These are phyloP conservation scores for Acanthurus leucopareius DNA, from an alignment of 2,797 vertebrate species.

Conservation along the genomic window DNA sequence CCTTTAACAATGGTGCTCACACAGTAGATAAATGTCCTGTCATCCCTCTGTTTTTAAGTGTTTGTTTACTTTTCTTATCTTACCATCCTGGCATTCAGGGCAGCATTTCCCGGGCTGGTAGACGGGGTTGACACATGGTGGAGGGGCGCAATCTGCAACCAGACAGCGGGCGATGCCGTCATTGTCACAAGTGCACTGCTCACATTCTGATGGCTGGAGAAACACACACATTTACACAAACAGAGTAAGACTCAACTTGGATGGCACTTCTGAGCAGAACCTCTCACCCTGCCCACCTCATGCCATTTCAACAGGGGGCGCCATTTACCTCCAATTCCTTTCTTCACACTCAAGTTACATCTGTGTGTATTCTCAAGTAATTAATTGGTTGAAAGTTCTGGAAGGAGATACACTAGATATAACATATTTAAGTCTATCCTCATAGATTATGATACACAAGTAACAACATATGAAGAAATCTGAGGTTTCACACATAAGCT, in stretches of 20 bases:
- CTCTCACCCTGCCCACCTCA: neutral
- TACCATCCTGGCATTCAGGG: slow-evolving; percentile 89
- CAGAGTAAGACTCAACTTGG: neutral
- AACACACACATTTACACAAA: slow-evolving; percentile 19
- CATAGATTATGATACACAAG: neutral
- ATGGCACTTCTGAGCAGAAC: slow-evolving; percentile 1
- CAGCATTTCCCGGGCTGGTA: slow-evolving; percentile 89
- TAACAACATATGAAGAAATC: neutral
- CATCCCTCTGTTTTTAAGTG: neutral
- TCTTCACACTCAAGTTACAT: slow-evolving; percentile 16
- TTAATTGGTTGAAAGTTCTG: slow-evolving; percentile 21
- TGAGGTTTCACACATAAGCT: slow-evolving; percentile 14
- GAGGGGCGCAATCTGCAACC: slow-evolving; percentile 90
- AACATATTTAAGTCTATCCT: neutral
- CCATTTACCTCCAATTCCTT: slow-evolving; percentile 59
- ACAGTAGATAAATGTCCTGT: neutral
- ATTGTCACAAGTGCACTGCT: slow-evolving; percentile 89
- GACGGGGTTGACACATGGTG: slow-evolving; percentile 88
- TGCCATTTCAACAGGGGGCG: slow-evolving; percentile 69
- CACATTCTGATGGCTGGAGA: slow-evolving; percentile 88
- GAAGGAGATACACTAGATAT: neutral
- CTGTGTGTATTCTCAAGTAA: slow-evolving; percentile 6
- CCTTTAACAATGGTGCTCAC: slow-evolving; percentile 2
- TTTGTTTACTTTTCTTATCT: slow-evolving; percentile 17
- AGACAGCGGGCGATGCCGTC: slow-evolving; percentile 89